Percentiles rank a stretch among this genome's conserved stretches.
These are phyloP conservation scores for Caretta caretta DNA, from an alignment of 2,113 vertebrate genomes.

Conservation along the genomic window DNA sequence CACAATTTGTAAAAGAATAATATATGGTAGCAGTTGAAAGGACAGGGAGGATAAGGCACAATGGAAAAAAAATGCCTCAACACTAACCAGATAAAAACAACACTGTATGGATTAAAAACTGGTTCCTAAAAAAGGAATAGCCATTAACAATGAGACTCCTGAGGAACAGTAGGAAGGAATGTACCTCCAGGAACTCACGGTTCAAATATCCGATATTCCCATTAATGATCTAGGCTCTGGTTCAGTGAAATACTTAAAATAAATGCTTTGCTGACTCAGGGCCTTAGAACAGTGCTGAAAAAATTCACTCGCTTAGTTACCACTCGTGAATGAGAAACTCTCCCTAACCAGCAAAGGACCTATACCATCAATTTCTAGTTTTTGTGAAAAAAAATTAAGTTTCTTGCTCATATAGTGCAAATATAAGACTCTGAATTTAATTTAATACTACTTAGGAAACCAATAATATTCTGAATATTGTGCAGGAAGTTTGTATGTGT, in stretches of 20 bases:
- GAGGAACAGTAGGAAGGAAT: background rate
- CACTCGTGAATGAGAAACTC: fast-evolving
- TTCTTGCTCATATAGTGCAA: background rate
- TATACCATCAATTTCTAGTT: background rate
- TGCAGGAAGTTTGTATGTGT: background rate
- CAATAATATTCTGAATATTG: background rate
- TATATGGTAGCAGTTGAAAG: background rate
- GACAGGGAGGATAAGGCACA: background rate
- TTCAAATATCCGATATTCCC: background rate
- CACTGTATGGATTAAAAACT: background rate
- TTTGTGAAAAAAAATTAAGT: background rate
- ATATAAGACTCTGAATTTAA: background rate
- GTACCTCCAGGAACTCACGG: background rate
- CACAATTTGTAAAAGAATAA: background rate
- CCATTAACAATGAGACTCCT: background rate
- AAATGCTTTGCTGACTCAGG: background rate
- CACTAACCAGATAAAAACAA: background rate
- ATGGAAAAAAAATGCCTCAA: background rate
- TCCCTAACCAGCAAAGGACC: background rate
- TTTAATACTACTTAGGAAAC: background rate
- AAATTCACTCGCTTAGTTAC: background rate
- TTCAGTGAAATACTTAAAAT: background rate
- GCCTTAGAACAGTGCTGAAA: background rate
- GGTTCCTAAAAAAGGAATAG: background rate
- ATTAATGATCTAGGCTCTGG: fast-evolving